Evolutionary conservation across 2,888 invertebrate species (phyloP).

Genomic region (Apocheima hispidaria): DNA sequence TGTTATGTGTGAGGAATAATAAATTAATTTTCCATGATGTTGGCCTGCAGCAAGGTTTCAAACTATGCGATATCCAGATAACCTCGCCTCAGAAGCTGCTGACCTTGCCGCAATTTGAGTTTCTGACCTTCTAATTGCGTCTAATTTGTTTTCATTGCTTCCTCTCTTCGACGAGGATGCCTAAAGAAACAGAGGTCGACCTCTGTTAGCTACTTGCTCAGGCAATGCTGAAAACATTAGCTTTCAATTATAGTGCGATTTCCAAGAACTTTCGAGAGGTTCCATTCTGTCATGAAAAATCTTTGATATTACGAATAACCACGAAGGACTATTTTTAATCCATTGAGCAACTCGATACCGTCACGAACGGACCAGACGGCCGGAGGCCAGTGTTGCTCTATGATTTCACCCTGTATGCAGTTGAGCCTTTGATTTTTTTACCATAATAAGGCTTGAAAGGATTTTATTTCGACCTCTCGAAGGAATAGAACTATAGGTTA

Average conservation of each 20-base stretch:
- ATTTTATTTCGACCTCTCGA: too few relatives aligned
- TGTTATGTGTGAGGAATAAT: too few relatives aligned
- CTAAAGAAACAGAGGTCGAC: conserved; percentile 20
- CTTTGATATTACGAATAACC: too few relatives aligned
- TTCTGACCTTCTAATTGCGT: conserved; percentile 41
- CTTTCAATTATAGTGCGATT: background rate
- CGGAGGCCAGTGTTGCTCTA: too few relatives aligned
- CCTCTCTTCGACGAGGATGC: conserved; percentile 34
- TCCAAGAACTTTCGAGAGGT: background rate
- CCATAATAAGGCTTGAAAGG: too few relatives aligned
- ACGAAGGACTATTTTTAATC: too few relatives aligned
- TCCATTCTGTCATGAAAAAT: background rate
- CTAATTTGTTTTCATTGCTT: conserved; percentile 44
- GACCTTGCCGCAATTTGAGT: conserved; percentile 42
- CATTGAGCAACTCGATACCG: too few relatives aligned
- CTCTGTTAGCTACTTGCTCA: conserved; percentile 1
- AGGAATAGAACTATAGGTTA: too few relatives aligned
- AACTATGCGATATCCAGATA: conserved; percentile 30
- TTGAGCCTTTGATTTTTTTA: too few relatives aligned
- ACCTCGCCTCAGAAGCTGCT: conserved; percentile 32
- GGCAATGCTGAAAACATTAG: background rate
- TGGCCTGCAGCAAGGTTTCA: conserved; percentile 12
- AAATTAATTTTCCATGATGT: too few relatives aligned
- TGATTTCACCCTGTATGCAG: too few relatives aligned
- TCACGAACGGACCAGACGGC: too few relatives aligned